Evolutionary conservation across 1,140 invertebrate species (phyloP).

Genomic region (Lepidurus arcticus): DNA sequence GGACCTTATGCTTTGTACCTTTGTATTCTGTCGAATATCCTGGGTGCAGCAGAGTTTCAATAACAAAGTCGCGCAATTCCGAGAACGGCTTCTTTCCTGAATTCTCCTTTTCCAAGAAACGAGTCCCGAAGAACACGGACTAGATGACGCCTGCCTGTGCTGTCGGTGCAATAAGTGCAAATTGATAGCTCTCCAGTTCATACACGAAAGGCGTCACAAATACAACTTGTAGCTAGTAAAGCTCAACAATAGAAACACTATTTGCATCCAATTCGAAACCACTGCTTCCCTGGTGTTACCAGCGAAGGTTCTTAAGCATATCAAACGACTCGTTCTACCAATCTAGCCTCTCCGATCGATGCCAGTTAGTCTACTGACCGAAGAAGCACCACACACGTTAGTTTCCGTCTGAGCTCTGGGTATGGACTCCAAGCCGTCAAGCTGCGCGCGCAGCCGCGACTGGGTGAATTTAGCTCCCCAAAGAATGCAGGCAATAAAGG

Average conservation of each 20-base stretch:
- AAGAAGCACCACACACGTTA: too few relatives aligned
- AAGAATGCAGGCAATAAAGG: too few relatives aligned
- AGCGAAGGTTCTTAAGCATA: too few relatives aligned
- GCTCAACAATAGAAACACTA: not conserved
- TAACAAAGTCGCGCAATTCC: conserved; percentile 12
- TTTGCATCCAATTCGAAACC: too few relatives aligned
- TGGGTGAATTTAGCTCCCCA: too few relatives aligned
- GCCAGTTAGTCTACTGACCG: too few relatives aligned
- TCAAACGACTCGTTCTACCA: too few relatives aligned
- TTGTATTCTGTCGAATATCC: not conserved
- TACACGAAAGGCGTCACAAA: not conserved
- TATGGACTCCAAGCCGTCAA: too few relatives aligned
- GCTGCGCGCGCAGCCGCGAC: too few relatives aligned
- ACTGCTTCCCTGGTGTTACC: too few relatives aligned
- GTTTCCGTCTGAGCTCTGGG: too few relatives aligned
- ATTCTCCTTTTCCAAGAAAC: not conserved
- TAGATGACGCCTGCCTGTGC: not conserved
- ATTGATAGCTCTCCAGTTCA: not conserved
- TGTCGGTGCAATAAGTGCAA: not conserved
- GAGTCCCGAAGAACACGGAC: not conserved
- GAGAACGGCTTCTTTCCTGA: not conserved
- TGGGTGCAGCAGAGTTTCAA: not conserved
- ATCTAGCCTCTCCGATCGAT: too few relatives aligned
- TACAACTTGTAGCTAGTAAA: not conserved
- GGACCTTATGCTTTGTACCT: not conserved